Percentiles rank a stretch among this genome's conserved stretches.
Evolutionary conservation across 2,113 vertebrate genomes (phyloP).

Genomic region (Cyrtonyx montezumae): DNA sequence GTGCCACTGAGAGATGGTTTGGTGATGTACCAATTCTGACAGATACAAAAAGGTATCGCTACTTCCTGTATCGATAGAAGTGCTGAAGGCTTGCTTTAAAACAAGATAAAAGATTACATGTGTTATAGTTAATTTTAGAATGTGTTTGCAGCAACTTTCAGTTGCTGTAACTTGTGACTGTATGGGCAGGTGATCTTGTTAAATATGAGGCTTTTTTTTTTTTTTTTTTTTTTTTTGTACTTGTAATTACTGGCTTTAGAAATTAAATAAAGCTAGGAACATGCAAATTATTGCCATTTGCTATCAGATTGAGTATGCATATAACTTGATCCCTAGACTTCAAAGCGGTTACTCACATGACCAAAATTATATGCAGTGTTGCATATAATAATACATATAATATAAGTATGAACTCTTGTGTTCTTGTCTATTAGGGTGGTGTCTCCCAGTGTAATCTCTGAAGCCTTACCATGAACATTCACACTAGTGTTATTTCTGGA

Average conservation of each 20-base stretch:
- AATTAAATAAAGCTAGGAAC: neutral
- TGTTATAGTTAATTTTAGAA: neutral
- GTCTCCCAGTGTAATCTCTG: neutral
- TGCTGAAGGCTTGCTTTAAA: neutral
- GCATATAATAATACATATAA: no score
- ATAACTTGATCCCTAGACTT: neutral
- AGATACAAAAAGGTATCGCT: neutral
- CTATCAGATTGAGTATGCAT: neutral
- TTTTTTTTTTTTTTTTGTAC: neutral
- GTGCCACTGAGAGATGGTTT: neutral
- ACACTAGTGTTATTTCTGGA: neutral
- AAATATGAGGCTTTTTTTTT: neutral
- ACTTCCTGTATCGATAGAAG: accelerated
- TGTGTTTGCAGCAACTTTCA: neutral
- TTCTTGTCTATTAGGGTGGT: neutral
- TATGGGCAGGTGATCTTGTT: neutral
- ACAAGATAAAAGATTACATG: neutral
- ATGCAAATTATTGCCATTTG: neutral
- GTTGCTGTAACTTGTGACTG: neutral
- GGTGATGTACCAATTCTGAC: neutral
- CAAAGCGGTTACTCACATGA: neutral
- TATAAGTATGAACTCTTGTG: no score
- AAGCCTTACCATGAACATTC: neutral
- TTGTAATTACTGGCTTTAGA: neutral
- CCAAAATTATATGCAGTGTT: neutral